Conservation (phyloP, 1,140 invertebrate genomes). For the Cataglyphis hispanica region DNA sequence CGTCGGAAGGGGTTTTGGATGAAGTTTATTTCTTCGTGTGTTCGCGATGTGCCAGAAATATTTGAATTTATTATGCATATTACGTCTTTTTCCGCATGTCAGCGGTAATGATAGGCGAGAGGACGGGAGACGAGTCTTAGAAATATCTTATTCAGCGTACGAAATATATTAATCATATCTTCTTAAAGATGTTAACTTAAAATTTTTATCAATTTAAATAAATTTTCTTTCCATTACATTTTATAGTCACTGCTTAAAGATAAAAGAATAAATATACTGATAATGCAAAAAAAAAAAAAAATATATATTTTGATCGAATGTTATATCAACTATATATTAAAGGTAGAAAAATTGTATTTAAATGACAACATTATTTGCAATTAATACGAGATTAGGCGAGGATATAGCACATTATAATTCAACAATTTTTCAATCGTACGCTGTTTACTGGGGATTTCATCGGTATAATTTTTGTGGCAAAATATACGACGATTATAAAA, state of each 20-base stretch:
- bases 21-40: conserved; percentile 63
- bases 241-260: not conserved
- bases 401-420: not conserved
- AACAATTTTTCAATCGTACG: conserved; percentile 30
- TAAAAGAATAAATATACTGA: not conserved
- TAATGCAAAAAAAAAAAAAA: not conserved
- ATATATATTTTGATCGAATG: not conserved
- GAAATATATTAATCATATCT: not conserved
- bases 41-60: conserved; percentile 39
- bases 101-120: not conserved
- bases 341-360: not conserved
- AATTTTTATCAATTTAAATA: not conserved
- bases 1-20: conserved; percentile 45
- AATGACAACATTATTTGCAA: not conserved
- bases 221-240: not conserved
- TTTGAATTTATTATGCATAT: conserved; percentile 59
- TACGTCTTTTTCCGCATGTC: conserved; percentile 32
- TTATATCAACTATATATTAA: not conserved
- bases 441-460: conserved; percentile 5
- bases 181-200: conserved; percentile 13
- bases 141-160: not conserved
- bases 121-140: not conserved
- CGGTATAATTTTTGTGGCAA: conserved; percentile 40
- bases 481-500: conserved; percentile 60
- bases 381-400: not conserved